Conservation (phyloP, 2,797 vertebrate genomes). For the Podarcis siculus region DNA sequence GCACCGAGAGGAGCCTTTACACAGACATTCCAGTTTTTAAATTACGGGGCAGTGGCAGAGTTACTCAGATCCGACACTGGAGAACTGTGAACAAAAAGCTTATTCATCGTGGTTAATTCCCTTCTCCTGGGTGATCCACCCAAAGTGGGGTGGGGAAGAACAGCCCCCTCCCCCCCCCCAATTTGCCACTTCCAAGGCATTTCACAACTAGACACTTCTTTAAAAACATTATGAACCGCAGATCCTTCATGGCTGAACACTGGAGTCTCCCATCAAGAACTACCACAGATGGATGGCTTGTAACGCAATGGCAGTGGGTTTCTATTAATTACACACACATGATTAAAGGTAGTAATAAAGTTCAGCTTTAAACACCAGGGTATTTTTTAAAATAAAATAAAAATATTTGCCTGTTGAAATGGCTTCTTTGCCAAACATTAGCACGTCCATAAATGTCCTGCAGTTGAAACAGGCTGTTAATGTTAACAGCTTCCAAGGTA, state of each 20-base stretch:
- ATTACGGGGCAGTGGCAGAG: neutral
- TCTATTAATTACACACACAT: neutral
- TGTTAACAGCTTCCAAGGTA: conserved; percentile 44
- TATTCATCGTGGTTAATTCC: conserved; percentile 22
- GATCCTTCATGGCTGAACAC: conserved; percentile 2
- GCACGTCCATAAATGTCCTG: conserved; percentile 4
- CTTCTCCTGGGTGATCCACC: conserved; percentile 47
- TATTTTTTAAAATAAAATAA: neutral
- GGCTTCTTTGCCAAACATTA: conserved; percentile 32
- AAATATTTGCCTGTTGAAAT: conserved; percentile 1
- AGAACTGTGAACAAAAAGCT: conserved; percentile 37
- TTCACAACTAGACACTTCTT: conserved; percentile 41
- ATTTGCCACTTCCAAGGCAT: conserved; percentile 40
- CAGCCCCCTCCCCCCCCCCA: neutral
- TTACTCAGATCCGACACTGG: neutral
- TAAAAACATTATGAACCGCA: neutral
- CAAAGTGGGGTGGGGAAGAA: neutral
- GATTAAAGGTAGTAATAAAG: neutral
- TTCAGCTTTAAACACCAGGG: conserved; percentile 20
- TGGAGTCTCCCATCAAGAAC: conserved; percentile 17
- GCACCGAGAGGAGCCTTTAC: neutral
- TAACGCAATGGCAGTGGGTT: neutral
- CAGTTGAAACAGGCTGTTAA: conserved; percentile 10
- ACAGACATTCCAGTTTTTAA: neutral
- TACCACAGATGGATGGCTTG: neutral